Base-by-base conservation (phyloP, 2,888 invertebrate species). In the Dimorphilus gyrociliatus region DNA sequence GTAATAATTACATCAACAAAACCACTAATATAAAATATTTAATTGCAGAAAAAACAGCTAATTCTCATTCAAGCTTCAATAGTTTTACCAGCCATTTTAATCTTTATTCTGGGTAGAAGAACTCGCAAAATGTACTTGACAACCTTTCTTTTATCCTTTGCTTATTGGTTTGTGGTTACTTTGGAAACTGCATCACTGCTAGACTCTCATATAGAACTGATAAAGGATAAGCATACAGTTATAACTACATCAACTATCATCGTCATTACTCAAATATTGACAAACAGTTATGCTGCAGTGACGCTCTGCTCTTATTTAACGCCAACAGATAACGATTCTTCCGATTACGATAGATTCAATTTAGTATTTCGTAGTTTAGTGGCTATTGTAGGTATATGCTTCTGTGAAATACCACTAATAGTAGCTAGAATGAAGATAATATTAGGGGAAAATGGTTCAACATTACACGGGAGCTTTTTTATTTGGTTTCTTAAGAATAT, bases 291-390 rank as follows among this genome's bases (percentile, higher is more conserved):
- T 21, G 37, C 35, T 12, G 25, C 35, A 3, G 37, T 35, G 13
- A 37, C 37, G 1, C 38, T 44, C 7, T 43, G 42, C 32, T 39
- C 39, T 21, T 44, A 38, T 29, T 25, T 44, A 18, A 37, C 35
- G 14, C 44, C 44, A 4, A 12, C 23, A 4, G 23, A n/a, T 6
- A 4, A 26, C 16, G 19, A 34, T n/a, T n/a, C n/a, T n/a, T n/a
- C n/a, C n/a, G n/a, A n/a, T n/a, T n/a, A n/a, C n/a, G n/a, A n/a
- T n/a, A n/a, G n/a, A n/a, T n/a, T n/a, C n/a, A n/a, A n/a, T n/a
- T n/a, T n/a, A n/a, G n/a, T n/a, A n/a, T n/a, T n/a, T n/a, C n/a
- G n/a, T n/a, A n/a, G n/a, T n/a, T 23, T 43, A 19, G 28, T 44
- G 15, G 37, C 37, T 2, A 23, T 19, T 5, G 25, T 36, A 7